Evolutionary conservation across 2,797 vertebrate genomes (phyloP).

Genomic region (Poeciliopsis turneri): DNA sequence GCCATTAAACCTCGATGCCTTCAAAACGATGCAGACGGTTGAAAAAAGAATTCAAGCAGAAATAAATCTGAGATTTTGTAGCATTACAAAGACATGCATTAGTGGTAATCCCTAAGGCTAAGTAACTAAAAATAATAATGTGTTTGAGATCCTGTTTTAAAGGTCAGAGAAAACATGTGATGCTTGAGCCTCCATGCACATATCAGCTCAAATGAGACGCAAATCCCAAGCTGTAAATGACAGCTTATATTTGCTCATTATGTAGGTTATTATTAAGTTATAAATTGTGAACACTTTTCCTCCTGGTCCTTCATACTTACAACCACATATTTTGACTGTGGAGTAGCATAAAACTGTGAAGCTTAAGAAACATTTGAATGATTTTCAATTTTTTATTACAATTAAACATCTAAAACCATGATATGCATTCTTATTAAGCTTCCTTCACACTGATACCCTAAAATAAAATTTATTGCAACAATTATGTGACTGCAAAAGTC

Average conservation of each 20-base stretch:
- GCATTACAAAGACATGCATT: neutral
- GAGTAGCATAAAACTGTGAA: neutral
- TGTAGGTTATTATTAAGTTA: neutral
- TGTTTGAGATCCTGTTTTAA: neutral
- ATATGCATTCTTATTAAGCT: neutral
- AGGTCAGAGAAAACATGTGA: neutral
- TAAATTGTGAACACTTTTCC: neutral
- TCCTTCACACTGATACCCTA: neutral
- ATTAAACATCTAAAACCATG: neutral
- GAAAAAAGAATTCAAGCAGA: neutral
- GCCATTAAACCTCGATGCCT: neutral
- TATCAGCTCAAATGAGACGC: neutral
- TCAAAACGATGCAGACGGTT: neutral
- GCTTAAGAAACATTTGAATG: neutral
- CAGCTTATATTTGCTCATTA: neutral
- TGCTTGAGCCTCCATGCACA: neutral
- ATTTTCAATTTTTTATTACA: neutral
- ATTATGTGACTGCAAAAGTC: neutral
- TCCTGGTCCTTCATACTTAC: neutral
- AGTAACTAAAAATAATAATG: neutral
- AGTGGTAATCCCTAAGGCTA: neutral
- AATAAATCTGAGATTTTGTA: neutral
- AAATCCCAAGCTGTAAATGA: neutral
- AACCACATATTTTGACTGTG: neutral
- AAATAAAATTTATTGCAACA: neutral